Base-by-base conservation (phyloP, 92 coral and sea anemone genomes). In the Porites cylindrica region DNA sequence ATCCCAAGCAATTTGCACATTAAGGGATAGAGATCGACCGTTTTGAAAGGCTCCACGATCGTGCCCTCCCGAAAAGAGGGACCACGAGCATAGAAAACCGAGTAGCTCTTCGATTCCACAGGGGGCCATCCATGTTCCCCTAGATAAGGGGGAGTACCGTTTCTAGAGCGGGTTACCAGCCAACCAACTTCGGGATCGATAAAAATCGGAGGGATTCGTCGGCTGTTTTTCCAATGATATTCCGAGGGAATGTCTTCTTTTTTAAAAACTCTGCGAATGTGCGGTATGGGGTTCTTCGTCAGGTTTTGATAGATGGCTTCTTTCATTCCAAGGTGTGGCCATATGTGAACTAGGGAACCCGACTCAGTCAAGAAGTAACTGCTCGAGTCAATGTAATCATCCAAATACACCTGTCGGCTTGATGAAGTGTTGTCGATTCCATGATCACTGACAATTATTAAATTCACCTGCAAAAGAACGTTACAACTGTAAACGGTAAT, bases 1-100 rank as follows among this genome's bases (percentile, higher is more conserved):
- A 97, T 91, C 10, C 95, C 96, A 77, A 97, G 96, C 32, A 97
- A 84, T 56, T 97, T 83, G 70, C 99, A 93, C 93, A 97, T 90
- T 88, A 97, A 66, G 14, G 96, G 92, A 85, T 95, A 97, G 21
- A 97, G 79, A 66, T 97, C 95, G 18, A 97, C 93, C 32, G 91
- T 85, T 11, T 89, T 74, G 63, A 97, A 94, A 6, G 92, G 90
- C 10, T 79, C 79, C 24, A 95, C 86, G 17, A 77, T 71, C 23
- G 67, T 85, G 24, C 92, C 95, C 79, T 89, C 81, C 78, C 89
- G 79, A 74, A 97, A 97, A 1, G 96, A 95, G 3, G 99, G 98
- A 56, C 99, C 98, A 38, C 93, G 95, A 80, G 97, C 99, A 64
- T 87, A 93, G 84, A 97, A 95, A 18, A 97, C 90, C 12, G 98